A percentile compares a stretch with the other conserved stretches of the same genome.
These are phyloP conservation scores for Gallinago undulata DNA, from an alignment of 2,113 vertebrate genomes.

Conservation along the genomic window DNA sequence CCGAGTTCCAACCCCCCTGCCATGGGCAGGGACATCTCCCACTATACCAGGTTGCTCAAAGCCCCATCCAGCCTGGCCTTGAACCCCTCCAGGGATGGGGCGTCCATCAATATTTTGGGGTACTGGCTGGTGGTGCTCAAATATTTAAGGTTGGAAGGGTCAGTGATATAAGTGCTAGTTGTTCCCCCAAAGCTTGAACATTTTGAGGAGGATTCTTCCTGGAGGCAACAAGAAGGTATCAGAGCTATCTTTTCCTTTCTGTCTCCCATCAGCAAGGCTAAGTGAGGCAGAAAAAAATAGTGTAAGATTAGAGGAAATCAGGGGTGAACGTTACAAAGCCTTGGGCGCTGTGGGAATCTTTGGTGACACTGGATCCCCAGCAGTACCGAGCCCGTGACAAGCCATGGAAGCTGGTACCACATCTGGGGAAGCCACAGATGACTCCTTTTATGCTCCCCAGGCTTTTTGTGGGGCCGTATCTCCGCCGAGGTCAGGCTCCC, in stretches of 20 bases:
- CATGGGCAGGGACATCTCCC: no score
- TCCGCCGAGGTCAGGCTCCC: background rate
- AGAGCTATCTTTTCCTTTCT: background rate
- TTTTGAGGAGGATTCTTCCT: background rate
- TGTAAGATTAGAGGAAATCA: background rate
- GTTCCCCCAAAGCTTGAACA: background rate
- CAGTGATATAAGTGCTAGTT: background rate
- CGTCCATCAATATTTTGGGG: background rate
- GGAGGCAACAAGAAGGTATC: background rate
- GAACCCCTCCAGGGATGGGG: no score
- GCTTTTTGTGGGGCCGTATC: fast-evolving
- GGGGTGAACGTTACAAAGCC: background rate
- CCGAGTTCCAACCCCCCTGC: no score
- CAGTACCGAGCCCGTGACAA: background rate
- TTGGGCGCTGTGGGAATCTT: background rate
- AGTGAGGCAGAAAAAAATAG: background rate
- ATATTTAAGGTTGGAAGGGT: background rate
- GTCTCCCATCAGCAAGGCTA: background rate
- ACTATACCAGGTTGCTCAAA: no score
- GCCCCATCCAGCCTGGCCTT: no score
- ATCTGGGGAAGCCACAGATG: background rate
- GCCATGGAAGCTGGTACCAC: background rate
- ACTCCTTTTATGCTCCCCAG: fast-evolving
- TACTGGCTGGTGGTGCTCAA: background rate
- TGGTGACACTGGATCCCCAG: background rate